Evolutionary conservation across 2,888 invertebrate species (phyloP).

Genomic region (Calliphora vomitoria): DNA sequence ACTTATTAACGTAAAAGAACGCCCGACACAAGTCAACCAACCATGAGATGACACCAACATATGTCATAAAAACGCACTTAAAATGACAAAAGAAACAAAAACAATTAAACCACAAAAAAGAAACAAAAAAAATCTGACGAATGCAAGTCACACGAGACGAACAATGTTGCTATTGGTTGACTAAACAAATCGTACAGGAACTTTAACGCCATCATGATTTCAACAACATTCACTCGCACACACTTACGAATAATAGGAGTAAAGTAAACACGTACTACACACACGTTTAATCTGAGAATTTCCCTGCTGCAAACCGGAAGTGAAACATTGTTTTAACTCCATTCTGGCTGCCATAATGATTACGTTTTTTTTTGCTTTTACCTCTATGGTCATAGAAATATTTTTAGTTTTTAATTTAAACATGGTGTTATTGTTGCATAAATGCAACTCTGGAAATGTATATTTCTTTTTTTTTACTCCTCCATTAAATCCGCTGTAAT

Average conservation of each 20-base stretch:
- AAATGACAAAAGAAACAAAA: constrained; percentile 36
- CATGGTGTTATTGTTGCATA: constrained; percentile 46
- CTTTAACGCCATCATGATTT: constrained; percentile 60
- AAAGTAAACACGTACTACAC: background rate
- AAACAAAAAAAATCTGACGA: constrained; percentile 3
- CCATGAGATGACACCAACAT: constrained; percentile 47
- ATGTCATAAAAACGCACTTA: constrained; percentile 48
- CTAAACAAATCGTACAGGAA: constrained; percentile 54
- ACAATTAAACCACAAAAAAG: background rate
- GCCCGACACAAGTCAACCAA: constrained; percentile 1
- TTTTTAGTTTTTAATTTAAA: constrained; percentile 10
- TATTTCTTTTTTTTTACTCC: constrained; percentile 29
- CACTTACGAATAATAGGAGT: background rate
- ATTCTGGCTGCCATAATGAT: constrained; percentile 60
- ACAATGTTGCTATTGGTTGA: constrained; percentile 58
- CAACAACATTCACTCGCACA: constrained; percentile 23
- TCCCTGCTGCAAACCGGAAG: constrained; percentile 66
- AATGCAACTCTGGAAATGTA: constrained; percentile 27
- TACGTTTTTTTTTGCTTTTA: constrained; percentile 3
- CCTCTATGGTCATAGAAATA: background rate
- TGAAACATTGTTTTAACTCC: constrained; percentile 58
- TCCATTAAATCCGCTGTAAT: constrained; percentile 59
- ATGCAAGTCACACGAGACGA: constrained; percentile 42
- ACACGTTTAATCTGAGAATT: constrained; percentile 36
- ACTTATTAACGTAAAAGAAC: background rate